Percentiles rank a stretch among this genome's conserved stretches.
phyloP scores from a whole-genome alignment of 2,113 vertebrate genomes.

The Corynorhinus townsendii region DNA sequence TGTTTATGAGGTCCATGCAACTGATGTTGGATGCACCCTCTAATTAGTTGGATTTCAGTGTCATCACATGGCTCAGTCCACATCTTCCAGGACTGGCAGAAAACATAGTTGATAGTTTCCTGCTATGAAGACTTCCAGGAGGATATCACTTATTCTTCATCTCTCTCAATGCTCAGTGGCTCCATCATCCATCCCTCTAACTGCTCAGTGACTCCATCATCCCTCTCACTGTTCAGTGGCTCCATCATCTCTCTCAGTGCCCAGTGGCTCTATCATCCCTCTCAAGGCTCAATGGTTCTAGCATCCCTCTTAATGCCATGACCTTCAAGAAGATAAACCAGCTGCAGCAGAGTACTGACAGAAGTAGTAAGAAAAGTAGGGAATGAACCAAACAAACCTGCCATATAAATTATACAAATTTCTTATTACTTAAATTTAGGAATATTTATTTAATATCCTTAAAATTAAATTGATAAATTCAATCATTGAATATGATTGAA shows the following conservation, averaged over 20 bases:
- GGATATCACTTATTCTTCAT: too few species aligned
- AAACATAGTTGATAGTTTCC: fast-evolving
- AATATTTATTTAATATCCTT: neutral
- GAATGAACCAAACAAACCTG: neutral
- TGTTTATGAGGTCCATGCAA: neutral
- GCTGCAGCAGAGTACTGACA: fast-evolving
- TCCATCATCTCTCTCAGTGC: neutral
- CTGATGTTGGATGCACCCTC: too few species aligned
- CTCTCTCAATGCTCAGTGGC: neutral
- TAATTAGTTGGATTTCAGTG: neutral
- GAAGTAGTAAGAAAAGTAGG: neutral
- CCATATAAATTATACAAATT: too few species aligned
- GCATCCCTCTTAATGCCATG: neutral
- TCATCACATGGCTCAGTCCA: fast-evolving
- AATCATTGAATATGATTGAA: neutral
- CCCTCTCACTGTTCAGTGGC: neutral
- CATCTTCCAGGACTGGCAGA: neutral
- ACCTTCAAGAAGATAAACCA: neutral
- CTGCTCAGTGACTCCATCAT: neutral
- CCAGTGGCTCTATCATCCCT: neutral
- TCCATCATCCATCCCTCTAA: neutral
- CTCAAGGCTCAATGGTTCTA: too few species aligned
- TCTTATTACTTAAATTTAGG: neutral
- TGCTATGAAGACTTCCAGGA: neutral
- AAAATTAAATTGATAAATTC: neutral